Conservation (phyloP, 2,888 invertebrate species). For the Prosapia bicincta region DNA sequence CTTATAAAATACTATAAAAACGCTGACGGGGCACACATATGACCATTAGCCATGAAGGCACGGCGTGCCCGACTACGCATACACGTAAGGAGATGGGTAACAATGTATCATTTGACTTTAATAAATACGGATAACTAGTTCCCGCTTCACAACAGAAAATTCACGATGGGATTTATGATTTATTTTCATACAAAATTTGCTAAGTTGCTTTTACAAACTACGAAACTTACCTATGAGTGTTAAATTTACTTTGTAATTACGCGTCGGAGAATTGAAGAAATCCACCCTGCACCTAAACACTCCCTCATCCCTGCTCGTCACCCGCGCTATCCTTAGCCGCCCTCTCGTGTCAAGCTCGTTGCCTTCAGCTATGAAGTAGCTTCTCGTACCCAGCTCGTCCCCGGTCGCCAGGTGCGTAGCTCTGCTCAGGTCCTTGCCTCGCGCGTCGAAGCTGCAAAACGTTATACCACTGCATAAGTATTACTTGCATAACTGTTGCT, state of each 20-base stretch:
- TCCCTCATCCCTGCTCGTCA: slow-evolving; percentile 72
- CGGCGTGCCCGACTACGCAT: too few relatives aligned
- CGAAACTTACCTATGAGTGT: slow-evolving; percentile 77
- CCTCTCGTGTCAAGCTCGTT: slow-evolving; percentile 49
- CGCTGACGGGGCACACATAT: too few relatives aligned
- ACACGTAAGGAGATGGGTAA: too few relatives aligned
- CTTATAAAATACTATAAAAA: too few relatives aligned
- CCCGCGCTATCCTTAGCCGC: slow-evolving; percentile 68
- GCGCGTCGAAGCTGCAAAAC: slow-evolving; percentile 71
- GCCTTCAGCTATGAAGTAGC: slow-evolving; percentile 67
- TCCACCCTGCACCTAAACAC: slow-evolving; percentile 85
- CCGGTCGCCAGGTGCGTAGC: slow-evolving; percentile 74
- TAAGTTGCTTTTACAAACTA: too few relatives aligned
- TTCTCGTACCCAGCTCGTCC: slow-evolving; percentile 70
- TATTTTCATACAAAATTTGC: too few relatives aligned
- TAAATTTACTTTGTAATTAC: slow-evolving; percentile 80
- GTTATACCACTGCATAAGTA: neutral
- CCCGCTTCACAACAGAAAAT: too few relatives aligned
- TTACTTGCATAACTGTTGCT: too few relatives aligned
- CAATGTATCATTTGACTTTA: too few relatives aligned
- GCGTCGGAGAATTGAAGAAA: slow-evolving; percentile 83
- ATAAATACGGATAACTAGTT: too few relatives aligned
- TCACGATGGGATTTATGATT: too few relatives aligned
- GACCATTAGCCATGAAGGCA: too few relatives aligned
- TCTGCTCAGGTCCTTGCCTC: slow-evolving; percentile 62